Conservation (phyloP, 2,113 vertebrate species). For the Nothocercus julius region DNA sequence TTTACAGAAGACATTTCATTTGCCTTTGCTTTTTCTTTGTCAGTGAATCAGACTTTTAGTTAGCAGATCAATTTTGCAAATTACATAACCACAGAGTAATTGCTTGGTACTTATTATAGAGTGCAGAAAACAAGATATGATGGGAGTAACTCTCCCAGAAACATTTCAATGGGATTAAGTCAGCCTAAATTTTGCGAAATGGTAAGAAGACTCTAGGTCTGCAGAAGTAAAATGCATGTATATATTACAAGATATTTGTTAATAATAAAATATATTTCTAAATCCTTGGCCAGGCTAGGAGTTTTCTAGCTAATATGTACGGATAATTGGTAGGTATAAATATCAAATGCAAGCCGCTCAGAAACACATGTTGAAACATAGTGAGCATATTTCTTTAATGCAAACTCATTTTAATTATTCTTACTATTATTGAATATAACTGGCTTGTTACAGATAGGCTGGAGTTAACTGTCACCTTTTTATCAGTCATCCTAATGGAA, state of each 20-base stretch:
- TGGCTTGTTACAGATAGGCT: background rate
- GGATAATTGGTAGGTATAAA: background rate
- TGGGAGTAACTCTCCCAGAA: background rate
- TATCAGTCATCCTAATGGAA: background rate
- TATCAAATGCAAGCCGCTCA: background rate
- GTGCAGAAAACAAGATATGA: slow-evolving; percentile 28
- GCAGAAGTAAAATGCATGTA: background rate
- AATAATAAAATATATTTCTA: background rate
- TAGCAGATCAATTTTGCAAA: slow-evolving; percentile 58
- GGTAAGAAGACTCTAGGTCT: background rate
- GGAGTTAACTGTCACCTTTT: background rate
- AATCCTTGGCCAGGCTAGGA: background rate
- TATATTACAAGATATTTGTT: background rate
- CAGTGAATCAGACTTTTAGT: slow-evolving; percentile 51
- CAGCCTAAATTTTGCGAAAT: background rate
- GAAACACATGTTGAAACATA: background rate
- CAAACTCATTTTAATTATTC: background rate
- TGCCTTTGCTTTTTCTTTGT: slow-evolving; percentile 57
- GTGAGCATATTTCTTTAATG: background rate
- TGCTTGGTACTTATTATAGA: background rate
- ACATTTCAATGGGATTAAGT: background rate
- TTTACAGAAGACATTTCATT: slow-evolving; percentile 50
- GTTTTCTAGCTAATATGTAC: background rate
- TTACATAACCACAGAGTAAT: slow-evolving; percentile 40
- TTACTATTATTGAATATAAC: background rate